These are phyloP conservation scores for Xyrauchen texanus DNA, from an alignment of 2,113 vertebrate species.

Conservation along the genomic window DNA sequence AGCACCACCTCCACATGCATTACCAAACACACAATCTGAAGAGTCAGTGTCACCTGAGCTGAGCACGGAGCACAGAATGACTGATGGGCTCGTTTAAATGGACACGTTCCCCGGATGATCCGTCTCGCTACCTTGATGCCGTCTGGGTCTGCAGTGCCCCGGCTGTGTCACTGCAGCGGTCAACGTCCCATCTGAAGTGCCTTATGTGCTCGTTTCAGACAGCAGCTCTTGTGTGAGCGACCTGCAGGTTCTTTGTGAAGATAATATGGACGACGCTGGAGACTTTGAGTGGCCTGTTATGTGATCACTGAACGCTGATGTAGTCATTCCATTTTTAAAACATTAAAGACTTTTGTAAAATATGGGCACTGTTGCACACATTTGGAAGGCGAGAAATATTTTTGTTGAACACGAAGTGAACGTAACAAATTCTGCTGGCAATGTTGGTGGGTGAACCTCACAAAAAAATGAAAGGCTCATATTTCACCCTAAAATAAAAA, in stretches of 20 bases:
- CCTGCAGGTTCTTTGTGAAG: constrained; percentile 45
- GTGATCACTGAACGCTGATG: background rate
- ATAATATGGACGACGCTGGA: constrained; percentile 8
- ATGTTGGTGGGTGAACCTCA: constrained; percentile 45
- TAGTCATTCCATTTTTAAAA: background rate
- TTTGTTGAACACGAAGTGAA: constrained; percentile 50
- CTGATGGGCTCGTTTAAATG: background rate
- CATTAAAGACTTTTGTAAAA: constrained; percentile 50
- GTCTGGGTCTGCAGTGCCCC: constrained; percentile 76
- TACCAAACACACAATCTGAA: background rate
- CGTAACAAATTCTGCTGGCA: constrained; percentile 63
- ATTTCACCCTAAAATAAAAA: background rate
- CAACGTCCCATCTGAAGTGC: constrained; percentile 64
- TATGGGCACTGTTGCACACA: constrained; percentile 50
- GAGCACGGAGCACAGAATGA: background rate
- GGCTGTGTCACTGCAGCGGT: constrained; percentile 38
- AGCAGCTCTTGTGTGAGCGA: constrained; percentile 41
- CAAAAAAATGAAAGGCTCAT: background rate
- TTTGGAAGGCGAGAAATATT: constrained; percentile 7
- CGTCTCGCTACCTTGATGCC: constrained; percentile 46
- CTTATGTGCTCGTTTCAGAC: constrained; percentile 54
- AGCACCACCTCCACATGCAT: background rate
- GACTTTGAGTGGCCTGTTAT: constrained; percentile 10
- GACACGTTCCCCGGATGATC: constrained; percentile 49
- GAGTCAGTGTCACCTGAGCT: background rate